A percentile compares a stretch with the other conserved stretches of the same genome.
Conservation (phyloP, 2,888 invertebrate genomes). For the Ellobium chinense region DNA sequence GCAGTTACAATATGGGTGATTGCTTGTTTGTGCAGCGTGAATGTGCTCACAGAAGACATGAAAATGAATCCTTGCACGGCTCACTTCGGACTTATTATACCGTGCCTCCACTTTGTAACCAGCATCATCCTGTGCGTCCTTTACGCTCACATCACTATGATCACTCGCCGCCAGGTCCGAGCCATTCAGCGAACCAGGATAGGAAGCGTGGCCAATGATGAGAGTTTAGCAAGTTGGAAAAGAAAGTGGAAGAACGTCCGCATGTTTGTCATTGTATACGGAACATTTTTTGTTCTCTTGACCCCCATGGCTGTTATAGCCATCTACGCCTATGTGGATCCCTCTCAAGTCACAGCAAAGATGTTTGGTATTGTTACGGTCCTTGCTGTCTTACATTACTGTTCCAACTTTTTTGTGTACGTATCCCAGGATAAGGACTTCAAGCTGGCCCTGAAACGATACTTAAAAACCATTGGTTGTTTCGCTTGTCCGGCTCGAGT, state of each 20-base stretch:
- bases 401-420: constrained; percentile 2
- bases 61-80: too few relatives aligned
- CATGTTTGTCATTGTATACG: not conserved
- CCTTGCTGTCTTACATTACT: not conserved
- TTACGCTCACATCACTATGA: not conserved
- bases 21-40: too few relatives aligned
- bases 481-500: too few relatives aligned
- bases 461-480: too few relatives aligned
- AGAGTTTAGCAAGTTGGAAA: not conserved
- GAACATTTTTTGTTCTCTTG: not conserved
- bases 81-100: too few relatives aligned
- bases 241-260: not conserved
- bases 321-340: not conserved
- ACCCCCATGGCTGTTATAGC: not conserved
- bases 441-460: not conserved
- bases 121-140: not conserved
- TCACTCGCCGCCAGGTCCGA: not conserved
- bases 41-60: too few relatives aligned
- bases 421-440: not conserved
- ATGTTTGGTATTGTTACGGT: not conserved
- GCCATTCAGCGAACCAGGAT: not conserved
- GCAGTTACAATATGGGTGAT: too few relatives aligned
- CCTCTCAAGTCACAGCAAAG: too few relatives aligned
- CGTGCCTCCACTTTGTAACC: not conserved
- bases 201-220: not conserved